phyloP scores from a whole-genome alignment of 2,888 invertebrate genomes.

The Caenorhabditis parvicauda region DNA sequence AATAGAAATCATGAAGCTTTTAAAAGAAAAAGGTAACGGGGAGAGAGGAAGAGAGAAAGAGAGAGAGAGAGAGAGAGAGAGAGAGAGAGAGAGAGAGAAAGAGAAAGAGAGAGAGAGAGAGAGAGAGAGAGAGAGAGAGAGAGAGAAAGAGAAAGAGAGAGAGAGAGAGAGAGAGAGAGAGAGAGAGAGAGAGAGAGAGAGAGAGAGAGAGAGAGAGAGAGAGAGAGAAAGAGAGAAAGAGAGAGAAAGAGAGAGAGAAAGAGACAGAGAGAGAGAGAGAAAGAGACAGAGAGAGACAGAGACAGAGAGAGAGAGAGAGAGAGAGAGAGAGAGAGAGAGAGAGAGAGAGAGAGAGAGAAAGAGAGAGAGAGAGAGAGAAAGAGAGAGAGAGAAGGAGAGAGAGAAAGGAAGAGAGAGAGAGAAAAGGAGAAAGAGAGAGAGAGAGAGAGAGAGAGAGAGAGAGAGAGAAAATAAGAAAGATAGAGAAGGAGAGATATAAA shows the following conservation, averaged over 20 bases:
- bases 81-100: constrained; percentile 11
- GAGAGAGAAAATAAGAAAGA: too few species aligned
- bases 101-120: constrained; percentile 1
- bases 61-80: constrained; percentile 12
- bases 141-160: constrained; percentile 9
- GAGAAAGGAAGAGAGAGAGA: too few species aligned
- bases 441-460: too few species aligned
- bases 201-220: constrained; percentile 14
- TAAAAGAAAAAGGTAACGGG: constrained; percentile 13
- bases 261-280: background rate
- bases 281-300: constrained; percentile 3
- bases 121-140: background rate
- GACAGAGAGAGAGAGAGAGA: constrained; percentile 1
- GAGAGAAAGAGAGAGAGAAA: constrained; percentile 3
- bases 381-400: too few species aligned
- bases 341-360: constrained; percentile 8
- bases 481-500: too few species aligned
- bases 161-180: constrained; percentile 2
- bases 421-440: too few species aligned
- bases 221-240: background rate
- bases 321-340: constrained; percentile 7
- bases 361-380: too few species aligned
- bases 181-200: constrained; percentile 10
- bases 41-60: constrained; percentile 10
- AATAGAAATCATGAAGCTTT: constrained; percentile 24